phyloP scores from a whole-genome alignment of 2,113 vertebrate species.

The Ptilonorhynchus violaceus region DNA sequence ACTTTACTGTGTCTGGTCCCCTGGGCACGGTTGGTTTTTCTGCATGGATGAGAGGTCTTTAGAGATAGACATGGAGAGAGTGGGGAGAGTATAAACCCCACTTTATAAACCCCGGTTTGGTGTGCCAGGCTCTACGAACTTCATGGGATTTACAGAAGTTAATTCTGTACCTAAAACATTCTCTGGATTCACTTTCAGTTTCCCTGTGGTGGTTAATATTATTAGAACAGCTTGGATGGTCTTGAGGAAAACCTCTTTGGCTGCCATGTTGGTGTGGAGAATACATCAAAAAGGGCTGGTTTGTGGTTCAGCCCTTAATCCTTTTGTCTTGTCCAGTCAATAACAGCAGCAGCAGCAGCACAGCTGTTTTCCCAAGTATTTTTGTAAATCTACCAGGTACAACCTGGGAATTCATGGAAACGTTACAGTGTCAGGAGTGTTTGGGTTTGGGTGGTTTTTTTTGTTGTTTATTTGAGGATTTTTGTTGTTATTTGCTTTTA shows the following conservation, averaged over 20 bases:
- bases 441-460: neutral
- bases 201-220: neutral
- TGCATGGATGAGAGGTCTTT: neutral
- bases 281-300: neutral
- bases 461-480: neutral
- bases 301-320: neutral
- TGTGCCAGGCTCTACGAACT: neutral
- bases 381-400: neutral
- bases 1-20: neutral
- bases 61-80: fast-evolving
- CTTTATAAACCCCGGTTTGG: neutral
- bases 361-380: neutral
- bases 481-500: neutral
- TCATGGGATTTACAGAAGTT: neutral
- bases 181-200: neutral
- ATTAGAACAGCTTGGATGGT: neutral
- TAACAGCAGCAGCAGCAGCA: neutral
- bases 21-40: neutral
- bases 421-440: fast-evolving
- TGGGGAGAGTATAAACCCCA: neutral
- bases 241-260: neutral
- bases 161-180: neutral
- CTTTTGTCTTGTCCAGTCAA: neutral
- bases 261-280: neutral
- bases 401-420: neutral